Evolutionary conservation across 92 coral and sea anemone genomes (phyloP), one percentile per base, ranked within the genome.

Genomic region (Umimayanthus kanabou): DNA sequence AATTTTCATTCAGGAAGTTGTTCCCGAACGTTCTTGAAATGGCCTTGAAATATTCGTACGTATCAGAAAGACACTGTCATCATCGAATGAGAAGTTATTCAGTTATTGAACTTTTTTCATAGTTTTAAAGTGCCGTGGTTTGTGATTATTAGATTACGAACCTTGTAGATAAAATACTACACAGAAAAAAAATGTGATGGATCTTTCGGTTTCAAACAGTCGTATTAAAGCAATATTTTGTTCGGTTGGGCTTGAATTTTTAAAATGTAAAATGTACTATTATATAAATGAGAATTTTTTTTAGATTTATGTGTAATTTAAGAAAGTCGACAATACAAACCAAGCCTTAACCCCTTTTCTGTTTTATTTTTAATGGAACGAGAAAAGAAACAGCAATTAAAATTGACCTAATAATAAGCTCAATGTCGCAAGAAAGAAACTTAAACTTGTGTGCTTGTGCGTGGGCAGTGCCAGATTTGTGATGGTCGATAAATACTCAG

Each of bases 1-100:
- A 33, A 50, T 70, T 83, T 83, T 47, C 43, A 71, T 83, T 67
- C 87, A 83, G 87, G 87, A 83, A 83, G 70, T 83, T 49, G 77
- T 70, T 75, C 79, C n/a, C 39, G 79, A 39, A 37, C 53, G 79
- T 75, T 75, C 79, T 75, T 75, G 43, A 23, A 39, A 75, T 28
- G 75, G 75, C 70, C 13, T 5, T 39, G 33, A 72, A 55, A 80
- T 57, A 80, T 80, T 28, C 40, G 26, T 80, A 16, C 20, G 45
- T 80, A 29, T 61, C 69, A n/a, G 47, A 77, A 65, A 20, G 23
- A n/a, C 39, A 66, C 58, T 66, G 13, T 81, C 57, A 40, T 81
- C 61, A 67, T 45, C 85, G 66, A 65, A 23, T 81, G 40, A 29
- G 58, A 53, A 53, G 20, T 14, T 61, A 61, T 33, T 82, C 69